Base-by-base conservation (phyloP, 2,797 vertebrate species). In the Huso huso region DNA sequence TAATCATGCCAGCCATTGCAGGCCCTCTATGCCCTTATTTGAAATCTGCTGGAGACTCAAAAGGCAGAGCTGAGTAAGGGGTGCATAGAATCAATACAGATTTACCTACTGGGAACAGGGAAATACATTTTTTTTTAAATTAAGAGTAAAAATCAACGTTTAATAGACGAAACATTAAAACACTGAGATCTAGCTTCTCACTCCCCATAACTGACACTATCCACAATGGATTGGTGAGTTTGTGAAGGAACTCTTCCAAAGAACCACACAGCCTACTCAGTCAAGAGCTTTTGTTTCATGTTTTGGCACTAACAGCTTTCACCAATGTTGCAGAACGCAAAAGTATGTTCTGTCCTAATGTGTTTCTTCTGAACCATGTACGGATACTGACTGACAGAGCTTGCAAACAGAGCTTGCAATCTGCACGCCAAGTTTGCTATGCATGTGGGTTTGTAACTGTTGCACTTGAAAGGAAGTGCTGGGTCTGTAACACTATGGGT, bases 371-470 rank as follows among this genome's bases (percentile, higher is more conserved):
- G 82, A 83, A 79, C 81, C 79, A 81, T 83, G 77, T 81, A 80
- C 77, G 82, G 83, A 78, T 78, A 77, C 81, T 85, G 83, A 87
- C 76, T 87, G 86, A 88, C 86, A 83, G 82, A 69, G 76, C 82
- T 83, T 89, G 86, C 86, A 89, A 80, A 77, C 70, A 75, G n/a
- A n/a, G n/a, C n/a, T n/a, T n/a, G n/a, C n/a, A 82, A 79, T 76
- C 77, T 75, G 63, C 65, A 70, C 79, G 83, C 84, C 84, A 86
- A 80, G 80, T 79, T 74, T 75, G 76, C 82, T 12, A 52, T 67
- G 49, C 55, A 48, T 76, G 81, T 70, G 78, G 75, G 75, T 78
- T 77, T 71, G 72, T 72, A 74, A n/a, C 62, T 74, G 61, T 53
- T 12, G 75, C 74, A 72, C 73, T 74, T 78, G 58, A 69, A 66